These are phyloP conservation scores for Sarcoramphus papa DNA, from an alignment of 2,797 vertebrate species.

Conservation along the genomic window DNA sequence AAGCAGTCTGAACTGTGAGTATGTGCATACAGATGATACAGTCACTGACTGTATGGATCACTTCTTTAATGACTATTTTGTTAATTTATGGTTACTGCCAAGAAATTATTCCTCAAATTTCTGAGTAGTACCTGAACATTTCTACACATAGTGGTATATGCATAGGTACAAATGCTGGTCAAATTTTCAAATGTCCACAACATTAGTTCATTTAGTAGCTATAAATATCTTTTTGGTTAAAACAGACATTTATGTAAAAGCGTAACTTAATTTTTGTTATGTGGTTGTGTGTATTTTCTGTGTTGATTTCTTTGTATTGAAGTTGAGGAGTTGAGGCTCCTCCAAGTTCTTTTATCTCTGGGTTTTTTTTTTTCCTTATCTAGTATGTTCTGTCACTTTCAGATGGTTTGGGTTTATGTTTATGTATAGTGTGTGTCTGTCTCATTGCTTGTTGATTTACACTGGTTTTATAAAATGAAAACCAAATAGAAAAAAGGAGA, in stretches of 20 bases:
- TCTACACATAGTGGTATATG: neutral
- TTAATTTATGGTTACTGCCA: neutral
- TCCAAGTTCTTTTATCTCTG: neutral
- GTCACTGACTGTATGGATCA: neutral
- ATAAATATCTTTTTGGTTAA: neutral
- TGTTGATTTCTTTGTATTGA: neutral
- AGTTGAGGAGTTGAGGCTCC: neutral
- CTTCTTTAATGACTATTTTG: neutral
- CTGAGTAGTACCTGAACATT: neutral
- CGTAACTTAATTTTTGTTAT: neutral
- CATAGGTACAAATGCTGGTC: neutral
- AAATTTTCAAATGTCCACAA: neutral
- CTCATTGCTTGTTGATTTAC: constrained; percentile 65
- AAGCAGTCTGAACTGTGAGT: neutral
- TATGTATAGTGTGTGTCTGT: constrained; percentile 45
- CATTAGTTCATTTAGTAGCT: neutral
- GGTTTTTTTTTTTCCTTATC: neutral
- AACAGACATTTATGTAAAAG: neutral
- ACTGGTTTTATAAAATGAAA: constrained; percentile 65
- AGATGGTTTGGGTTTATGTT: neutral
- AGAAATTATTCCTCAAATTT: neutral
- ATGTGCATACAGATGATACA: neutral
- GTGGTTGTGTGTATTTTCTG: neutral
- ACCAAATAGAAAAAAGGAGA: constrained; percentile 72
- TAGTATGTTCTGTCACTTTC: neutral